These are phyloP conservation scores for Helicoverpa zea DNA, from an alignment of 1,140 invertebrate genomes.

Conservation along the genomic window DNA sequence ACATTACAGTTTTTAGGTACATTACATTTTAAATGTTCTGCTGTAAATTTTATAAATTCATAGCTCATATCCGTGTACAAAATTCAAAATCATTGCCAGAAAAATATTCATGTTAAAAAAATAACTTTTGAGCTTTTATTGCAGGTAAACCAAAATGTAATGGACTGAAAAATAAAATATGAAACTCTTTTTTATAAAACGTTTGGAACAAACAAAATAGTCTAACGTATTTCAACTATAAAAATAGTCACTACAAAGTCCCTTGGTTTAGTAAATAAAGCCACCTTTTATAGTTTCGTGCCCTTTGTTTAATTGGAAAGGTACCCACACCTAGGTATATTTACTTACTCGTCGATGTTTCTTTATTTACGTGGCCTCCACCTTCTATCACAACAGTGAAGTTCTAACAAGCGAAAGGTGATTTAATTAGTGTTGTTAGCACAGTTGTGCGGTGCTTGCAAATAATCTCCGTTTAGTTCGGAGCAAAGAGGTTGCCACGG, in stretches of 20 bases:
- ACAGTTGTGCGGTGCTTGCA: slow-evolving; percentile 56
- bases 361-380: slow-evolving; percentile 17
- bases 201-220: not conserved
- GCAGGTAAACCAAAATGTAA: not conserved
- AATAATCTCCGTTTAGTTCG: slow-evolving; percentile 57
- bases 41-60: no score
- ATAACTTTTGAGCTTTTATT: not conserved
- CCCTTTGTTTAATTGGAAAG: slow-evolving; percentile 16
- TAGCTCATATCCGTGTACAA: no score
- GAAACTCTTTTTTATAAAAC: not conserved
- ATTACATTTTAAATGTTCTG: not conserved
- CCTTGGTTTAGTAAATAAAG: no score
- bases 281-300: no score
- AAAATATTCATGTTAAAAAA: slow-evolving; percentile 20
- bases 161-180: not conserved
- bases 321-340: slow-evolving; percentile 6
- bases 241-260: not conserved
- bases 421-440: slow-evolving; percentile 67
- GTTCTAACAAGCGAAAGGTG: slow-evolving; percentile 59
- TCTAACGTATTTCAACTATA: not conserved
- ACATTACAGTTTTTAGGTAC: no score
- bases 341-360: slow-evolving; percentile 22
- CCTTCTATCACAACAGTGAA: slow-evolving; percentile 48
- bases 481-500: not conserved
- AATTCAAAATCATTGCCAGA: no score